These are phyloP conservation scores for Idaea aversata DNA, from an alignment of 2,888 invertebrate species.

Conservation along the genomic window DNA sequence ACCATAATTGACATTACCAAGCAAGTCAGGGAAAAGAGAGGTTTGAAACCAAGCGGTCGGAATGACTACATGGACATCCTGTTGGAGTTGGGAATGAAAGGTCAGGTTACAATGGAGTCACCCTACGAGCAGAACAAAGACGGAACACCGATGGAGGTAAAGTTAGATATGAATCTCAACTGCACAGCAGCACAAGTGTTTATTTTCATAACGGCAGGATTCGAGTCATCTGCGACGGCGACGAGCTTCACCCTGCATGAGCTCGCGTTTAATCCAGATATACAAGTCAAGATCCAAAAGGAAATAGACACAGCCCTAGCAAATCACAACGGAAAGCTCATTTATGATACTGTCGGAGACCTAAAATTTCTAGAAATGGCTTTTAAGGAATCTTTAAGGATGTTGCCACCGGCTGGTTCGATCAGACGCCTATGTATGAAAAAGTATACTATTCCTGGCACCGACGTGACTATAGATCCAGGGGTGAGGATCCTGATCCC, in stretches of 20 bases:
- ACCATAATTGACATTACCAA: slow-evolving; percentile 18
- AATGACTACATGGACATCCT: slow-evolving; percentile 43
- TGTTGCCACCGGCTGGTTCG: slow-evolving; percentile 35
- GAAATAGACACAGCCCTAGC: slow-evolving; percentile 42
- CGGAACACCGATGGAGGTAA: slow-evolving; percentile 6
- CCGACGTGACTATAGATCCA: slow-evolving; percentile 36
- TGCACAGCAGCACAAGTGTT: slow-evolving; percentile 37
- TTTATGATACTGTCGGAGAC: slow-evolving; percentile 36
- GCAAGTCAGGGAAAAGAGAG: slow-evolving; percentile 21
- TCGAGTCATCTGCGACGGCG: slow-evolving; percentile 39
- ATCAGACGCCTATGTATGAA: slow-evolving; percentile 31
- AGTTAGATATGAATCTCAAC: slow-evolving; percentile 25
- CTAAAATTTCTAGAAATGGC: slow-evolving; percentile 35
- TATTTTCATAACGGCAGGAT: slow-evolving; percentile 37
- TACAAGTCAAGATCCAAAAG: slow-evolving; percentile 43
- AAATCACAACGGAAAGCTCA: slow-evolving; percentile 34
- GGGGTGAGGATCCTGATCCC: slow-evolving; percentile 37
- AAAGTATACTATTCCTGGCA: slow-evolving; percentile 32
- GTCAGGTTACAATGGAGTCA: background rate
- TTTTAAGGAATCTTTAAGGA: slow-evolving; percentile 39
- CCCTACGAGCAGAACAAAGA: slow-evolving; percentile 5
- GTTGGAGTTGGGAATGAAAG: slow-evolving; percentile 18
- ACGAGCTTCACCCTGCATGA: slow-evolving; percentile 43
- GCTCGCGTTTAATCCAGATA: slow-evolving; percentile 43
- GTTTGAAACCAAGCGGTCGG: slow-evolving; percentile 31